These are phyloP conservation scores for Allacma fusca DNA, from an alignment of 2,888 invertebrate genomes.

Conservation along the genomic window DNA sequence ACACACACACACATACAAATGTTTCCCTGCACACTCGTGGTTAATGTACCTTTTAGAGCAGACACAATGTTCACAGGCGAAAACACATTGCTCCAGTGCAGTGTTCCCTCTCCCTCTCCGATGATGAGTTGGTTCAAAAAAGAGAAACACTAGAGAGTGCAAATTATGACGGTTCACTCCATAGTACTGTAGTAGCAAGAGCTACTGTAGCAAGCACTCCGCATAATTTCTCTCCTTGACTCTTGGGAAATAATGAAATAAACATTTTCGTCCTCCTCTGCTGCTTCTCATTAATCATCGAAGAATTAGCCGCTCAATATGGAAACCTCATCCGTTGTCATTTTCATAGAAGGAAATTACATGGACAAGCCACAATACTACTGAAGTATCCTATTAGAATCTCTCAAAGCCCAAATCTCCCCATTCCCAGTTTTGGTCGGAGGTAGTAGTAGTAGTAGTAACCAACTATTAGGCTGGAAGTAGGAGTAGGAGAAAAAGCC, in stretches of 20 bases:
- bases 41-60: too few relatives aligned
- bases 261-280: constrained; percentile 34
- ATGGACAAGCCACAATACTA: background rate
- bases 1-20: too few relatives aligned
- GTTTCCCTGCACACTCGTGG: too few relatives aligned
- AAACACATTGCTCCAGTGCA: constrained; percentile 38
- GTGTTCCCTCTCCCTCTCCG: constrained; percentile 1
- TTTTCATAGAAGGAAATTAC: constrained; percentile 34
- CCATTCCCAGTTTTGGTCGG: too few relatives aligned
- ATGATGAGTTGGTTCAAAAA: constrained; percentile 34
- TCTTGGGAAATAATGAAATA: constrained; percentile 40
- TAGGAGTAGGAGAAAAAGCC: too few relatives aligned
- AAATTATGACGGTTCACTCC: too few relatives aligned
- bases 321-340: constrained; percentile 39
- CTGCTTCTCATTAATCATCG: constrained; percentile 36
- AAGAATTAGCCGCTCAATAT: constrained; percentile 44
- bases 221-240: constrained; percentile 25
- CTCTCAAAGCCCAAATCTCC: too few relatives aligned
- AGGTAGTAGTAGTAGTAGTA: too few relatives aligned
- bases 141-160: background rate
- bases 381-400: too few relatives aligned
- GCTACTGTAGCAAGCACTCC: constrained; percentile 9
- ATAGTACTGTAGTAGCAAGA: too few relatives aligned
- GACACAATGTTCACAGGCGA: too few relatives aligned
- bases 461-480: too few relatives aligned